Evolutionary conservation across 2,113 vertebrate genomes (phyloP).

Genomic region (Serinus canaria): DNA sequence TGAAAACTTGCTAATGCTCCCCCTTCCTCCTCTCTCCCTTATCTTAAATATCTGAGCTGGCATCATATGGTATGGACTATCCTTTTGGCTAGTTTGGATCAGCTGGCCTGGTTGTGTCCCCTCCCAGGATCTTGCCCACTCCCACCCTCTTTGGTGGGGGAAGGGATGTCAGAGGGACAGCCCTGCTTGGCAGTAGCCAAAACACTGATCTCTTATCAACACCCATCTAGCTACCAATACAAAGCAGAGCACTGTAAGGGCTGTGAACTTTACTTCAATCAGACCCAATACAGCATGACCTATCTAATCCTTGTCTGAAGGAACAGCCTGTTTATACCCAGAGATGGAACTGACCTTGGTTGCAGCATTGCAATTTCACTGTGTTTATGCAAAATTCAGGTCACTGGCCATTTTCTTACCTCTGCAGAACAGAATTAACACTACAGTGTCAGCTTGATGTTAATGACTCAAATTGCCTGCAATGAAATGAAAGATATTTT

Average conservation of each 20-base stretch:
- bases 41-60: not conserved
- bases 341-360: not conserved
- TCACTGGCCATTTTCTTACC: not conserved
- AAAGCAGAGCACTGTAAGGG: not conserved
- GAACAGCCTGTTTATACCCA: not conserved
- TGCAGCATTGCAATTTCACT: not conserved
- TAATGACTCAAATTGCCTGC: conserved; percentile 11
- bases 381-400: not conserved
- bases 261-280: not conserved
- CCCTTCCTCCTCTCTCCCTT: not conserved
- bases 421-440: not conserved
- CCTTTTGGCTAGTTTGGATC: not conserved
- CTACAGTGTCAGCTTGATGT: not conserved
- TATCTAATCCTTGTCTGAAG: not conserved
- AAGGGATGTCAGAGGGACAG: not conserved
- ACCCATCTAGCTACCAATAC: not conserved
- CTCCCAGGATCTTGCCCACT: not conserved
- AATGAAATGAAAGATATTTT: conserved; percentile 15
- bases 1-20: not conserved
- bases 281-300: not conserved
- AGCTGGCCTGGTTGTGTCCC: not conserved
- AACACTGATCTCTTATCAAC: not conserved
- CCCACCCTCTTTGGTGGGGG: not conserved
- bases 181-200: rapidly evolving
- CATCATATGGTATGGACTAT: not conserved